These are phyloP conservation scores for Sericinus montela DNA, from an alignment of 2,888 invertebrate species.

Conservation along the genomic window DNA sequence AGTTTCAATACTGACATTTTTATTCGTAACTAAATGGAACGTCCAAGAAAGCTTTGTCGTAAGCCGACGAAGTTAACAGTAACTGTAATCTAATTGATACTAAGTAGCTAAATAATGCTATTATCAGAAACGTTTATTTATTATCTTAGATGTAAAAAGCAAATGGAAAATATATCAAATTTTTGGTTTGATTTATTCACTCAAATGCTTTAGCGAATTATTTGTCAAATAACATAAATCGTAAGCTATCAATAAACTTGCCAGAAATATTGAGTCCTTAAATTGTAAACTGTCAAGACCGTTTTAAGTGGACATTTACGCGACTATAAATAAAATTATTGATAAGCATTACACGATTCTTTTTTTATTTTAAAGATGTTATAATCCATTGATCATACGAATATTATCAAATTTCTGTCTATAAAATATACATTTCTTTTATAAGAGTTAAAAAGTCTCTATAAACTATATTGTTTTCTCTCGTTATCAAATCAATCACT, in stretches of 20 bases:
- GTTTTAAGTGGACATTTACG: no score
- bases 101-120: not conserved
- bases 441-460: not conserved
- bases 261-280: no score
- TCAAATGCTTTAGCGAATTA: no score
- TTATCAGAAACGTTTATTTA: no score
- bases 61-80: not conserved
- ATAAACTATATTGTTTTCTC: constrained; percentile 7
- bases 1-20: not conserved
- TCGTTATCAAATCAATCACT: constrained; percentile 14
- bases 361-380: not conserved
- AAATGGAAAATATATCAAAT: no score
- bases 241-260: no score
- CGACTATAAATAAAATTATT: no score
- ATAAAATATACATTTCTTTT: not conserved
- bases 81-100: not conserved
- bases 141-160: no score
- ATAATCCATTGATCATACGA: not conserved
- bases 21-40: not conserved
- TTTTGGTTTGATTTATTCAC: no score
- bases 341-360: not conserved
- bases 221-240: no score
- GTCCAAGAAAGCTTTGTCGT: not conserved
- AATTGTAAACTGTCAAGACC: no score
- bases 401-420: not conserved